Evolutionary conservation across 2,888 invertebrate species (phyloP).

Genomic region (Volucella bombylans): DNA sequence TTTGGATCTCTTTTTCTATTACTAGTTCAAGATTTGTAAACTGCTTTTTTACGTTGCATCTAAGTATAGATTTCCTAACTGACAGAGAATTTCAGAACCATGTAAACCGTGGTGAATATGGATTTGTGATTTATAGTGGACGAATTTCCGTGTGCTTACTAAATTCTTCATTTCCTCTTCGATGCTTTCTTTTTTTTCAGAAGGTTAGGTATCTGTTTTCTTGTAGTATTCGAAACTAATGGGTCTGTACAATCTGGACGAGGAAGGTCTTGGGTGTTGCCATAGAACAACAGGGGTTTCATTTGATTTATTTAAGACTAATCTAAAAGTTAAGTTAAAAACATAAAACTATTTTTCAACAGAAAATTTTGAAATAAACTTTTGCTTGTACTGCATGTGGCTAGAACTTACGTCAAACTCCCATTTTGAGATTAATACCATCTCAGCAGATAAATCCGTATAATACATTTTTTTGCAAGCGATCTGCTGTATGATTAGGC

Average conservation of each 20-base stretch:
- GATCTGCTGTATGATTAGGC: neutral
- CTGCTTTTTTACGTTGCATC: constrained; percentile 15
- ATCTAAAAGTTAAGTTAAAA: constrained; percentile 18
- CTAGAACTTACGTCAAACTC: constrained; percentile 21
- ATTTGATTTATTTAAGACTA: constrained; percentile 18
- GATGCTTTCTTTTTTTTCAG: constrained; percentile 20
- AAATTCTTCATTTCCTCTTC: constrained; percentile 13
- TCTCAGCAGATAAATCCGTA: constrained; percentile 7
- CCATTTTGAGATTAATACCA: constrained; percentile 28
- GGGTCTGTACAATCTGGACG: constrained; percentile 17
- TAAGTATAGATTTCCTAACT: constrained; percentile 26
- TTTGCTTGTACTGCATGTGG: no score
- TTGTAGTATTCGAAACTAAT: constrained; percentile 19
- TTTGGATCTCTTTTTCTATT: no score
- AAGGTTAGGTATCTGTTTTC: constrained; percentile 27
- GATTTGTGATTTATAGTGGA: constrained; percentile 16
- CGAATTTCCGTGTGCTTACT: constrained; percentile 2
- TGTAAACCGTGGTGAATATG: constrained; percentile 16
- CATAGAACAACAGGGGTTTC: constrained; percentile 16
- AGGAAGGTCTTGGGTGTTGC: constrained; percentile 27
- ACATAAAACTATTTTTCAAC: constrained; percentile 34
- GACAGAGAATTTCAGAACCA: constrained; percentile 18
- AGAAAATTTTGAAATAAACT: constrained; percentile 15
- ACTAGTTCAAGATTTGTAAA: no score
- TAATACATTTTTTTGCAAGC: constrained; percentile 14